Percentiles rank a stretch among this genome's conserved stretches.
Evolutionary conservation across 2,888 invertebrate species (phyloP).

Genomic region (Theretra japonica): DNA sequence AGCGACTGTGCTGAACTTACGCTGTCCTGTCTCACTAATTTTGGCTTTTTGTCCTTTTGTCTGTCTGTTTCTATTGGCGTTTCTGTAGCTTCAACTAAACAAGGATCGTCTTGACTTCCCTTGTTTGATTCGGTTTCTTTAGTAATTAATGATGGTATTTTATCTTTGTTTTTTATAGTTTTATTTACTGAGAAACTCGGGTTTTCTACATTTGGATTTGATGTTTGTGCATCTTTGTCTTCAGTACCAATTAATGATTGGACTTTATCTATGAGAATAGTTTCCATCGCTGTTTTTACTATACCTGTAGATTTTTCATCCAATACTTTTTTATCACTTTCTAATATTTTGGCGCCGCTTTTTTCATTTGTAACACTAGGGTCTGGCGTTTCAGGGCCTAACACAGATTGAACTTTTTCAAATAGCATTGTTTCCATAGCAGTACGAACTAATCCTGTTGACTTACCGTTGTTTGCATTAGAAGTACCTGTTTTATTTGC

Average conservation of each 20-base stretch:
- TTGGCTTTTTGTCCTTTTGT: constrained; percentile 45
- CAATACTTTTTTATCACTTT: neutral
- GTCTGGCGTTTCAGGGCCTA: constrained; percentile 26
- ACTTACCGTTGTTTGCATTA: constrained; percentile 24
- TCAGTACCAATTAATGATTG: constrained; percentile 48
- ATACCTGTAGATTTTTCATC: constrained; percentile 37
- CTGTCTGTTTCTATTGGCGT: constrained; percentile 17
- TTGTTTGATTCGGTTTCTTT: neutral
- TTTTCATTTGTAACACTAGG: neutral
- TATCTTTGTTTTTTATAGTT: constrained; percentile 23
- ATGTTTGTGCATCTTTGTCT: constrained; percentile 34
- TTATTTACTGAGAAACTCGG: constrained; percentile 38
- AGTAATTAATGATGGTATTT: neutral
- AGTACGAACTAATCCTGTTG: constrained; percentile 45
- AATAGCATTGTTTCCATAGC: constrained; percentile 45
- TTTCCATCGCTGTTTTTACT: constrained; percentile 77
- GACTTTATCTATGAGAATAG: constrained; percentile 79
- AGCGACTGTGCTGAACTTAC: constrained; percentile 65
- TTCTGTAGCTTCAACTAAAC: constrained; percentile 10
- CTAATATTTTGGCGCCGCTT: neutral
- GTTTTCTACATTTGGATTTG: constrained; percentile 26
- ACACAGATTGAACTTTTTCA: constrained; percentile 40
- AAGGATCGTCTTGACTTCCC: constrained; percentile 7
- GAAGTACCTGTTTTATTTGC: neutral
- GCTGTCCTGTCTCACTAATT: constrained; percentile 70